phyloP scores from a whole-genome alignment of 2,888 invertebrate genomes.

The Drosophila barbarae region DNA sequence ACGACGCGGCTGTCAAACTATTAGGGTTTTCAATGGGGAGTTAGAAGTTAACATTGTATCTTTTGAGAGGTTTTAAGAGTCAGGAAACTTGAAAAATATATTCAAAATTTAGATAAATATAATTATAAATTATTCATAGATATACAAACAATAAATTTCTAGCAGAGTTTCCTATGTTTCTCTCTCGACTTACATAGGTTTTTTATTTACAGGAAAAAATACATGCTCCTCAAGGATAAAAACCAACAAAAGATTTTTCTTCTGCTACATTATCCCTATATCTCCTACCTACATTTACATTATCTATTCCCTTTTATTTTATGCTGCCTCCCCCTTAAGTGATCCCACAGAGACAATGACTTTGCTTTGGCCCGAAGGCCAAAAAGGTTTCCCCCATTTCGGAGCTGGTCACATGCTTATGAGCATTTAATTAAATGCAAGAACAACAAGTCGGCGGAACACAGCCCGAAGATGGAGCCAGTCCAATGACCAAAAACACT shows the following conservation, averaged over 20 bases:
- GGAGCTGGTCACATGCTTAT: slow-evolving; percentile 66
- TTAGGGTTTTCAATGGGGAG: neutral
- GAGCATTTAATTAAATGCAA: slow-evolving; percentile 76
- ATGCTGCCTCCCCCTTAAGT: slow-evolving; percentile 18
- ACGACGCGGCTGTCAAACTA: slow-evolving; percentile 28
- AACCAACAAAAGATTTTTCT: too few relatives aligned
- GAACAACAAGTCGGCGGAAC: slow-evolving; percentile 47
- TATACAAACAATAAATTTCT: neutral
- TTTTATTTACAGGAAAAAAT: neutral
- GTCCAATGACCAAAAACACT: slow-evolving; percentile 28
- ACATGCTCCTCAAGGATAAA: neutral
- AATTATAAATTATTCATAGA: neutral
- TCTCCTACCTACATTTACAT: neutral
- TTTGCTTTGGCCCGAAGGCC: slow-evolving; percentile 50
- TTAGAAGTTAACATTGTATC: neutral
- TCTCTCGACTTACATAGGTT: neutral
- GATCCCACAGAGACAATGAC: slow-evolving; percentile 59
- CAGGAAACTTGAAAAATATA: too few relatives aligned
- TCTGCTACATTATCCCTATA: neutral
- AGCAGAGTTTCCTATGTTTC: neutral
- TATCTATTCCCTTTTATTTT: slow-evolving; percentile 13
- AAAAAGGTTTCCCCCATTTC: slow-evolving; percentile 34
- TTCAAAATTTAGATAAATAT: neutral
- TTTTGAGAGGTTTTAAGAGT: neutral
- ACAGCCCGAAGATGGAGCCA: slow-evolving; percentile 41